Conservation (phyloP, 2,113 vertebrate species). For the Hippocampus guttulatus region DNA sequence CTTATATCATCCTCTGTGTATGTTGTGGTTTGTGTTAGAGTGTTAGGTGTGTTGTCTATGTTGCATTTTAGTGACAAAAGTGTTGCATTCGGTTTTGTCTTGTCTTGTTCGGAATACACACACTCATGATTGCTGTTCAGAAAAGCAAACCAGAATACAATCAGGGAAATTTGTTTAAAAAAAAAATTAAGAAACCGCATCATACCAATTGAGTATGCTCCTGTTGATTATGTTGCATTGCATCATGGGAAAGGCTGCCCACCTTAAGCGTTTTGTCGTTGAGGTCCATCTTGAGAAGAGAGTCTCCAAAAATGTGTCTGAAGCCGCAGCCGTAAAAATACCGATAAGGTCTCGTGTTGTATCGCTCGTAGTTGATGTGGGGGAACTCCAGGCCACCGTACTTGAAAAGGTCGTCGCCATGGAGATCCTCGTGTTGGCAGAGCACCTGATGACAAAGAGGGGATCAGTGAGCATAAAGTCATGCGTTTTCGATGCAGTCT, state of each 20-base stretch:
- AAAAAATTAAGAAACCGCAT: too few relatives aligned
- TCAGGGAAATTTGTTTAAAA: too few relatives aligned
- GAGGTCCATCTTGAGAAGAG: conserved; percentile 86
- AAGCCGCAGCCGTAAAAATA: conserved; percentile 92
- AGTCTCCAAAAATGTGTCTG: conserved; percentile 83
- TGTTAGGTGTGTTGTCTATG: too few relatives aligned
- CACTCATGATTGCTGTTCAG: too few relatives aligned
- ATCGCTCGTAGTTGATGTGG: conserved; percentile 83
- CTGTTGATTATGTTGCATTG: not conserved
- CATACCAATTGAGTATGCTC: too few relatives aligned
- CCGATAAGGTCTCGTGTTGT: conserved; percentile 76
- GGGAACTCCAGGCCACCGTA: conserved; percentile 89
- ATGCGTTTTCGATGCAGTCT: not conserved
- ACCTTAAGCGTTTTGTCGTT: conserved; percentile 81
- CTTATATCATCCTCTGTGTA: too few relatives aligned
- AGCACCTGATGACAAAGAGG: conserved; percentile 74
- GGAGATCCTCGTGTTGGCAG: conserved; percentile 83
- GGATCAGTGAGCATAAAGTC: conserved; percentile 4
- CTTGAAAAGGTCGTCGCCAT: conserved; percentile 73
- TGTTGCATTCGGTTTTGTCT: too few relatives aligned
- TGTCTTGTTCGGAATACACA: too few relatives aligned
- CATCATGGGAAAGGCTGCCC: not conserved
- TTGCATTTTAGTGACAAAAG: too few relatives aligned
- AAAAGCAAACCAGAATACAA: too few relatives aligned
- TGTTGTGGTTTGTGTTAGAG: too few relatives aligned